A percentile compares a stretch with the other conserved stretches of the same genome.
Conservation (phyloP, 2,888 invertebrate genomes). For the Beris chalybata region DNA sequence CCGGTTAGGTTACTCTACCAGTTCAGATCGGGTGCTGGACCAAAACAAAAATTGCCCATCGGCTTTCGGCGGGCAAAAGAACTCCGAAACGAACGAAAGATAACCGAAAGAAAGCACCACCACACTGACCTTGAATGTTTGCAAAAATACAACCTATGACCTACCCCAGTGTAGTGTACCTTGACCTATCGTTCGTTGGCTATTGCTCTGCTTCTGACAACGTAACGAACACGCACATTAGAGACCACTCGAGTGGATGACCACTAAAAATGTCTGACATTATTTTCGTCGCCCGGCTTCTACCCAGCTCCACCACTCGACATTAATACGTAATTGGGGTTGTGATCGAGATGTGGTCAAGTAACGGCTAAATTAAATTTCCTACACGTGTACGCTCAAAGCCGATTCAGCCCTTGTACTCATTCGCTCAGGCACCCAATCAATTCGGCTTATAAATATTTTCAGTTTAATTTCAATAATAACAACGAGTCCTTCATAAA, state of each 20-base stretch:
- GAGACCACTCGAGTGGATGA: constrained; percentile 10
- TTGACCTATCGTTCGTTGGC: constrained; percentile 23
- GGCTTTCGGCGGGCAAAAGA: background rate
- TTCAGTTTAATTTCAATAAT: constrained; percentile 39
- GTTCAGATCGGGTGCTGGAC: constrained; percentile 25
- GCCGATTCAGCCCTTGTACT: background rate
- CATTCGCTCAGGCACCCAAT: background rate
- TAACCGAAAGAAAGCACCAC: constrained; percentile 19
- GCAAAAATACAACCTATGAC: constrained; percentile 29
- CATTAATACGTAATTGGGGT: no score
- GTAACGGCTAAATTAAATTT: no score
- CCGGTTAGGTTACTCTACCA: constrained; percentile 25
- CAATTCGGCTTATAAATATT: constrained; percentile 35
- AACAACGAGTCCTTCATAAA: constrained; percentile 44
- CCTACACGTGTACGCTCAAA: background rate
- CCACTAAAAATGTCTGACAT: constrained; percentile 2
- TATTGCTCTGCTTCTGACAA: constrained; percentile 17
- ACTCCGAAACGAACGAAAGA: constrained; percentile 13
- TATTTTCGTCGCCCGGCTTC: no score
- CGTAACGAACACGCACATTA: constrained; percentile 30
- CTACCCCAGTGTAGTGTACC: constrained; percentile 19
- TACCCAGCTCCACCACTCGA: no score
- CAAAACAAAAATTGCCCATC: constrained; percentile 26
- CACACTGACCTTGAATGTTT: constrained; percentile 28
- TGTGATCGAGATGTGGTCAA: no score